phyloP scores from a whole-genome alignment of 2,797 vertebrate species.

The Ispidina picta region DNA sequence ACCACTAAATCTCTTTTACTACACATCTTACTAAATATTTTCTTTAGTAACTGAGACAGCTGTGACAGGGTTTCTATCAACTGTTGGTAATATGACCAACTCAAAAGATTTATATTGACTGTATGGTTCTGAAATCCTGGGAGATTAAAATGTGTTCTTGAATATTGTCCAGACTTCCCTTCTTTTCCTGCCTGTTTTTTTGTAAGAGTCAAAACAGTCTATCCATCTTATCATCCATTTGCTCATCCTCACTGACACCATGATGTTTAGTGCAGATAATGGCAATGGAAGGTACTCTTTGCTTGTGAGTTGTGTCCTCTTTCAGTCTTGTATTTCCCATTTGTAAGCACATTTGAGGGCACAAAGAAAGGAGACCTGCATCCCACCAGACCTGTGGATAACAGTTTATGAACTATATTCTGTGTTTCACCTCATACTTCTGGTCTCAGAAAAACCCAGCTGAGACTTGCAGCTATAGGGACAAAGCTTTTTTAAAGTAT shows the following conservation, averaged over 20 bases:
- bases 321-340: background rate
- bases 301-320: background rate
- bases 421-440: background rate
- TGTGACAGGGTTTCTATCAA: background rate
- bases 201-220: background rate
- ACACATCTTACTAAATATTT: conserved; percentile 25
- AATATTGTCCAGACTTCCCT: background rate
- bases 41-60: background rate
- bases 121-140: background rate
- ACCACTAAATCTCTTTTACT: background rate
- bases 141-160: background rate
- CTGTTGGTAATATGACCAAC: background rate
- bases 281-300: background rate
- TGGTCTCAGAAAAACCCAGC: background rate
- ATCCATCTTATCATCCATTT: background rate
- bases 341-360: background rate
- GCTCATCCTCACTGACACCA: background rate
- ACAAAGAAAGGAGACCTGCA: background rate
- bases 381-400: background rate
- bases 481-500: background rate
- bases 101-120: background rate
- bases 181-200: background rate
- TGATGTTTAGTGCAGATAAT: background rate
- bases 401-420: background rate
- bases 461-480: background rate